A percentile compares a stretch with the other conserved stretches of the same genome.
Evolutionary conservation across 2,113 vertebrate genomes (phyloP).

Genomic region (Callospermophilus lateralis): DNA sequence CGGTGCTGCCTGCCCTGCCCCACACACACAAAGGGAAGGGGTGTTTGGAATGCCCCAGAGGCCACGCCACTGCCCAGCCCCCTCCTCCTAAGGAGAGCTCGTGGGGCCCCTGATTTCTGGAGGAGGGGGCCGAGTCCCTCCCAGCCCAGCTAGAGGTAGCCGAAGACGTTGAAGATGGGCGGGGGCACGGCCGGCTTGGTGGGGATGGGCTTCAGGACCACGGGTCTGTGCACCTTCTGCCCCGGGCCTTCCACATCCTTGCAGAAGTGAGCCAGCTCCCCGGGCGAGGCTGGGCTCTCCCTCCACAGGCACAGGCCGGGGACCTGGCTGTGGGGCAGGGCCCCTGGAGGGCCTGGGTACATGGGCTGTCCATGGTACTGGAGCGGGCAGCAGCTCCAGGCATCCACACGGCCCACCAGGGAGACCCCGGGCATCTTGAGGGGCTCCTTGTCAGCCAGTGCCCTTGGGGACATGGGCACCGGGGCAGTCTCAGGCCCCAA

Average conservation of each 20-base stretch:
- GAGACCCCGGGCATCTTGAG: slow-evolving; percentile 87
- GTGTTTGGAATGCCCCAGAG: background rate
- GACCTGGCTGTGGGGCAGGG: slow-evolving; percentile 87
- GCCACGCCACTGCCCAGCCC: background rate
- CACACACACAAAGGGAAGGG: background rate
- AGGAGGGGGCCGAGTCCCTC: background rate
- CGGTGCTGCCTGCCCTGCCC: background rate
- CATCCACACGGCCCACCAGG: slow-evolving; percentile 84
- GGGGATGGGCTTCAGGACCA: slow-evolving; percentile 98
- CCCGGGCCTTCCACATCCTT: slow-evolving; percentile 82
- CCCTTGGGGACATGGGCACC: slow-evolving; percentile 39
- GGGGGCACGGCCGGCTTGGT: slow-evolving; percentile 93
- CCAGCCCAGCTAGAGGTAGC: slow-evolving; percentile 91
- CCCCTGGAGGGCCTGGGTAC: slow-evolving; percentile 88
- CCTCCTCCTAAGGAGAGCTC: background rate
- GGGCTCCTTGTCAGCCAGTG: slow-evolving; percentile 86
- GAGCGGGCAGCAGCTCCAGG: slow-evolving; percentile 95
- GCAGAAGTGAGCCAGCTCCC: slow-evolving; percentile 88
- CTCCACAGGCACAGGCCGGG: slow-evolving; percentile 91
- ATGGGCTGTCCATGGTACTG: slow-evolving; percentile 93
- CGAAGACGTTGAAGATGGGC: slow-evolving; percentile 95
- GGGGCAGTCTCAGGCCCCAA: slow-evolving; percentile 68
- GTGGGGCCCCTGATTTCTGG: background rate
- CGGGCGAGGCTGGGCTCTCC: slow-evolving; percentile 83
- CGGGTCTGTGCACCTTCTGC: slow-evolving; percentile 91